These are phyloP conservation scores for Diogma glabrata DNA, from an alignment of 2,888 invertebrate species.

Conservation along the genomic window DNA sequence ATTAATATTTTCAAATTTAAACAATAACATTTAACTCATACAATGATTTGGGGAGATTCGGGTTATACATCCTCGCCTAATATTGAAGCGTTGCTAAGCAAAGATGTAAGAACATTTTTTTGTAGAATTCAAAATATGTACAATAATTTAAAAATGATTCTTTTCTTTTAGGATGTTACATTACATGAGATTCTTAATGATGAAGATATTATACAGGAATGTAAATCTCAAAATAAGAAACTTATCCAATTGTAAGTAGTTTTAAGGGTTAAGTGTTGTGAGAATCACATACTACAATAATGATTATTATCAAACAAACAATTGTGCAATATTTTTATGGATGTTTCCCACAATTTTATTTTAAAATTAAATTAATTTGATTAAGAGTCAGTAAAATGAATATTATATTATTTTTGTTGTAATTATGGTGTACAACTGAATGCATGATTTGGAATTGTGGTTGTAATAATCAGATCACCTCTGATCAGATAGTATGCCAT, in stretches of 20 bases:
- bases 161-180: slow-evolving; percentile 66
- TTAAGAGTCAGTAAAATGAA: too few relatives aligned
- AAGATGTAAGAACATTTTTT: slow-evolving; percentile 35
- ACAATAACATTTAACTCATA: slow-evolving; percentile 14
- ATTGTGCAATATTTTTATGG: too few relatives aligned
- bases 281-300: too few relatives aligned
- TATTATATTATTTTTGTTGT: too few relatives aligned
- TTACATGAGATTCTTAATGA: slow-evolving; percentile 84
- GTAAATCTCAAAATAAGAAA: slow-evolving; percentile 82
- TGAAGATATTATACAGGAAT: slow-evolving; percentile 91
- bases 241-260: slow-evolving; percentile 87
- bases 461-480: too few relatives aligned
- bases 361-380: too few relatives aligned
- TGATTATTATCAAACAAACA: too few relatives aligned
- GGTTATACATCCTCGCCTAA: slow-evolving; percentile 35
- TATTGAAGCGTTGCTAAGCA: slow-evolving; percentile 35
- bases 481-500: too few relatives aligned
- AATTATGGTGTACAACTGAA: too few relatives aligned
- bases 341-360: too few relatives aligned
- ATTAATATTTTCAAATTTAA: slow-evolving; percentile 14
- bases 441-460: too few relatives aligned
- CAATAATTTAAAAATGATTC: slow-evolving; percentile 10
- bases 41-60: slow-evolving; percentile 39
- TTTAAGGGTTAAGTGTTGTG: too few relatives aligned
- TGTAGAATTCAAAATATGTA: slow-evolving; percentile 3